These are phyloP conservation scores for Chaetodon trifasciatus DNA, from an alignment of 2,797 vertebrate genomes.

Conservation along the genomic window DNA sequence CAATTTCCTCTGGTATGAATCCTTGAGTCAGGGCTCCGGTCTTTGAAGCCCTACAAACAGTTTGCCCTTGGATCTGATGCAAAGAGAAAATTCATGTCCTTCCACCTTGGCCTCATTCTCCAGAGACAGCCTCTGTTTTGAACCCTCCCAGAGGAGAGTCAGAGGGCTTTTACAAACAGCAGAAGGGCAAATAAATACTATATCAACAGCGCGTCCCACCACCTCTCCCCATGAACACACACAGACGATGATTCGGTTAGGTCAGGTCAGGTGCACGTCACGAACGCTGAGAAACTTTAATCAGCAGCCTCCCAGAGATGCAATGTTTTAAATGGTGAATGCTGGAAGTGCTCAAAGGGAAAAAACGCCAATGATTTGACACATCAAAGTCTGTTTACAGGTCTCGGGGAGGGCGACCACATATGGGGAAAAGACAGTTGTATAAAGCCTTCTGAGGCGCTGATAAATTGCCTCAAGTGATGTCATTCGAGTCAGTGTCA, in stretches of 20 bases:
- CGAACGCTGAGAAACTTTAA: neutral
- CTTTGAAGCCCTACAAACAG: conserved; percentile 45
- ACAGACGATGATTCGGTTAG: neutral
- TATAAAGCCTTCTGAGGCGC: neutral
- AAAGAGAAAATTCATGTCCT: conserved; percentile 23
- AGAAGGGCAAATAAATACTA: conserved; percentile 47
- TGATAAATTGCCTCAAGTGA: neutral
- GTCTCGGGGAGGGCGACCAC: neutral
- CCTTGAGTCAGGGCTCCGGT: neutral
- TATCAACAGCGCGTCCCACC: neutral
- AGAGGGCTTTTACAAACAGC: conserved; percentile 18
- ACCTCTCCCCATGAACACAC: conserved; percentile 4
- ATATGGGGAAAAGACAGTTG: neutral
- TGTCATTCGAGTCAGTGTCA: neutral
- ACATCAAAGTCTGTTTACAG: neutral
- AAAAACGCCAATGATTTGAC: neutral
- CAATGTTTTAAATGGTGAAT: neutral
- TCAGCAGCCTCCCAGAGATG: neutral
- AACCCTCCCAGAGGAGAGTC: conserved; percentile 17
- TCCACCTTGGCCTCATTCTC: conserved; percentile 13
- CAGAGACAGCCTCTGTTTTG: conserved; percentile 25
- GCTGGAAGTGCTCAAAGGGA: neutral
- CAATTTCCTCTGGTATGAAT: conserved; percentile 11
- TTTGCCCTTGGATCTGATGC: conserved; percentile 36
- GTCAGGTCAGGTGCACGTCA: neutral